Conservation (phyloP, 2,113 vertebrate genomes). For the Pteropus alecto region DNA sequence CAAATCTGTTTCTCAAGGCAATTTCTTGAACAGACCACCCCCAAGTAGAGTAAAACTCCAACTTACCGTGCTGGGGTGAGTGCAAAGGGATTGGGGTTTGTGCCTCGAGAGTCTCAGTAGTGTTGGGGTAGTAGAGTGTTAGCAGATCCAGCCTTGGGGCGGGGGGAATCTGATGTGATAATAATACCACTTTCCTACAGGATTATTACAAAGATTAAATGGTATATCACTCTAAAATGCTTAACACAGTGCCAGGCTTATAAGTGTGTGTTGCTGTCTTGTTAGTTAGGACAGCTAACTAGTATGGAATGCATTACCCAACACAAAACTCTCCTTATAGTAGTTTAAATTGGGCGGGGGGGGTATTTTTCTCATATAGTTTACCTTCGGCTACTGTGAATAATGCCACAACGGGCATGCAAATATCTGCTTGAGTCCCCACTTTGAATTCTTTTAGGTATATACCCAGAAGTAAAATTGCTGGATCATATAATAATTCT, state of each 20-base stretch:
- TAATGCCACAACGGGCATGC: neutral
- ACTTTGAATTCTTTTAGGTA: neutral
- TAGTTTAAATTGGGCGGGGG: neutral
- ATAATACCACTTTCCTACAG: neutral
- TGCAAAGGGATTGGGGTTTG: neutral
- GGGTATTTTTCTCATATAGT: neutral
- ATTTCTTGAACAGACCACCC: neutral
- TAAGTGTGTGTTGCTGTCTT: neutral
- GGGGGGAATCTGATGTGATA: neutral
- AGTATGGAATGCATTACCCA: neutral
- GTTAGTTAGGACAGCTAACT: neutral
- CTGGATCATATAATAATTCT: neutral
- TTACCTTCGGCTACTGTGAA: neutral
- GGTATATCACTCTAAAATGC: neutral
- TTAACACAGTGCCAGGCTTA: neutral
- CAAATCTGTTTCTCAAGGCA: neutral
- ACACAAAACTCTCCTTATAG: neutral
- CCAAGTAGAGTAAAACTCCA: neutral
- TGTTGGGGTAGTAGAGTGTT: neutral
- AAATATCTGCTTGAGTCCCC: no score
- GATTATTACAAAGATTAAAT: neutral
- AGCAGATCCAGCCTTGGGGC: neutral
- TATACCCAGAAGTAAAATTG: neutral
- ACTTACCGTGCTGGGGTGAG: neutral
- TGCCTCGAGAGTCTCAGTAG: neutral